phyloP scores from a whole-genome alignment of 2,888 invertebrate species.

The Bugula neritina region DNA sequence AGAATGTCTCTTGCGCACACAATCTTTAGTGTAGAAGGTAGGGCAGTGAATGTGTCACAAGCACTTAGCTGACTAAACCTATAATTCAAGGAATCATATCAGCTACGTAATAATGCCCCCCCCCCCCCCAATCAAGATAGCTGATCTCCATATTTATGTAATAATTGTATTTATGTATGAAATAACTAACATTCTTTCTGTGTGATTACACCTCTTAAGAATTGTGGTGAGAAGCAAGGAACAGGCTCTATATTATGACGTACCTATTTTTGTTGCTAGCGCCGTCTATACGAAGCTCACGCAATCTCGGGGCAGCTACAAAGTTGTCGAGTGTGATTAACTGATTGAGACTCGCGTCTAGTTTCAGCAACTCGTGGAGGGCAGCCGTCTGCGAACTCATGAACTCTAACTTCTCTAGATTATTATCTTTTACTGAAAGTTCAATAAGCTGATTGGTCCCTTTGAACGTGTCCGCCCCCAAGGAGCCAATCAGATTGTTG shows the following conservation, averaged over 20 bases:
- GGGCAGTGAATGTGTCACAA: not conserved
- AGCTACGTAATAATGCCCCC: not conserved
- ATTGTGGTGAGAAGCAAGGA: no score
- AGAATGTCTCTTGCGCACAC: conserved; percentile 18
- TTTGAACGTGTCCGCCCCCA: not conserved
- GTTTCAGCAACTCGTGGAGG: not conserved
- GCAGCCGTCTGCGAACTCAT: not conserved
- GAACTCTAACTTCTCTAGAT: not conserved
- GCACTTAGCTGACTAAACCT: conserved; percentile 17
- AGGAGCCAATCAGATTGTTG: not conserved
- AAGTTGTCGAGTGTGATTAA: not conserved
- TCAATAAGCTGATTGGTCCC: not conserved
- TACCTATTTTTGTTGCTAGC: not conserved
- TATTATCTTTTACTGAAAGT: not conserved
- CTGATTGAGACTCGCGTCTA: not conserved
- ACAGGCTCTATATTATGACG: no score
- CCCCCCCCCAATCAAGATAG: no score
- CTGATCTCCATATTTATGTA: no score
- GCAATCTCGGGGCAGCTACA: not conserved
- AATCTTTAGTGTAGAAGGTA: conserved; percentile 1
- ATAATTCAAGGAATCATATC: not conserved
- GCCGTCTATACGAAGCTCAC: conserved; percentile 1
- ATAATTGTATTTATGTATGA: no score
- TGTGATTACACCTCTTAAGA: no score
- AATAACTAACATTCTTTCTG: no score